Conservation (phyloP, 2,113 vertebrate genomes). For the Climacteris rufus region DNA sequence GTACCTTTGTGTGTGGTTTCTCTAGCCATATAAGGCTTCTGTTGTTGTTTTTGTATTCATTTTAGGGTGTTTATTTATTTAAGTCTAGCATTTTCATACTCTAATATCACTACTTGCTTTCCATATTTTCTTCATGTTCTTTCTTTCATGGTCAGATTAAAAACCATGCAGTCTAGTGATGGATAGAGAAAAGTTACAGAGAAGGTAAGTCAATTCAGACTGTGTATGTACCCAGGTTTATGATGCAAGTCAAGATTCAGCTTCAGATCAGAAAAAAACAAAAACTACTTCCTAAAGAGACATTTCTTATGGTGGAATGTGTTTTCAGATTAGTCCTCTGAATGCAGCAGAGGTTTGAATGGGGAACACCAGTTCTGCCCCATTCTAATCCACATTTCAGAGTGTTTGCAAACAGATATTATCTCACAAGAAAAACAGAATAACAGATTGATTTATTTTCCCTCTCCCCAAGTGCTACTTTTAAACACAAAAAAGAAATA, state of each 20-base stretch:
- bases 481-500: not conserved
- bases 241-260: not conserved
- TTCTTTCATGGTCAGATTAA: not conserved
- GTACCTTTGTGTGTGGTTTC: not conserved
- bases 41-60: not conserved
- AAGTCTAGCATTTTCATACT: not conserved
- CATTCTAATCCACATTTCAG: not conserved
- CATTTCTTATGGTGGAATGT: not conserved
- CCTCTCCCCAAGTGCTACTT: not conserved
- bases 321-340: not conserved
- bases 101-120: not conserved
- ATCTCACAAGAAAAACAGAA: not conserved
- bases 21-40: not conserved
- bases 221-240: not conserved
- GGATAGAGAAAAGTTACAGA: not conserved
- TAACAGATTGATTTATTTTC: not conserved
- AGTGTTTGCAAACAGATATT: constrained; percentile 2
- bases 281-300: not conserved
- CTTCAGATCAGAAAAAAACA: not conserved
- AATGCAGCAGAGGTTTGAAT: not conserved
- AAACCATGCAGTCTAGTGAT: not conserved
- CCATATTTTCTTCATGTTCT: not conserved
- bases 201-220: not conserved
- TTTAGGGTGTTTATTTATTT: not conserved
- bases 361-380: not conserved